Base-by-base conservation (phyloP, 2,888 invertebrate species). In the Sarcophaga caerulescens region DNA sequence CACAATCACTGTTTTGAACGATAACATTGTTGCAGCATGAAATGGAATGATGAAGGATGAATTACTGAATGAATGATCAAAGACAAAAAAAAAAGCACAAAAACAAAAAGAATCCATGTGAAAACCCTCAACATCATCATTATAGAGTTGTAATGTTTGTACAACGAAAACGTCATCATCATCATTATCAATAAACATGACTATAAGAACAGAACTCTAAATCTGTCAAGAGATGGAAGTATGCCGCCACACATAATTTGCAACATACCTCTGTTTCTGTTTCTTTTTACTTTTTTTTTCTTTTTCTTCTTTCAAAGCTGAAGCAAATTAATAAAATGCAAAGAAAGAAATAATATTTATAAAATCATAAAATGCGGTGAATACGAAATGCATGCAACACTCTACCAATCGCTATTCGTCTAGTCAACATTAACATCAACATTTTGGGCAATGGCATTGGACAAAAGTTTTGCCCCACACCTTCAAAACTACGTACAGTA, bases 181-280 rank as follows among this genome's bases (percentile, higher is more conserved):
- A 62, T 84, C 59, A 25, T 75, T 70, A n/a, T n/a, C n/a, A n/a
- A n/a, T n/a, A n/a, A 70, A 73, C 76, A 75, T 44, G 65, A 57
- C 71, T 60, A 71, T 70, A 79, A 82, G 25, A 75, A 75, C 59
- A 79, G 63, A 85, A 74, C 73, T 75, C 81, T 82, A 79, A 85
- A 85, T 85, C 81, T 82, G 85, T 85, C 85, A 75, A 75, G 82
- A 65, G 82, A 85, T 81, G 77, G 86, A 84, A 70, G 52, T 60
- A 65, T 79, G 76, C 66, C 65, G 75, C 75, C 79, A 84, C 73
- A 84, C 80, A 52, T 52, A 86, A 84, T 74, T 86, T 78, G 84
- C 80, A 81, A 81, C 84, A 86, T 86, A 78, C 76, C 71, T 77
- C 4, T 17, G 52, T 17, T 52, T 17, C 10, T 52, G 14, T 14